A percentile compares a stretch with the other conserved stretches of the same genome.
Evolutionary conservation across 2,113 vertebrate species (phyloP).

Genomic region (Corythoichthys intestinalis): DNA sequence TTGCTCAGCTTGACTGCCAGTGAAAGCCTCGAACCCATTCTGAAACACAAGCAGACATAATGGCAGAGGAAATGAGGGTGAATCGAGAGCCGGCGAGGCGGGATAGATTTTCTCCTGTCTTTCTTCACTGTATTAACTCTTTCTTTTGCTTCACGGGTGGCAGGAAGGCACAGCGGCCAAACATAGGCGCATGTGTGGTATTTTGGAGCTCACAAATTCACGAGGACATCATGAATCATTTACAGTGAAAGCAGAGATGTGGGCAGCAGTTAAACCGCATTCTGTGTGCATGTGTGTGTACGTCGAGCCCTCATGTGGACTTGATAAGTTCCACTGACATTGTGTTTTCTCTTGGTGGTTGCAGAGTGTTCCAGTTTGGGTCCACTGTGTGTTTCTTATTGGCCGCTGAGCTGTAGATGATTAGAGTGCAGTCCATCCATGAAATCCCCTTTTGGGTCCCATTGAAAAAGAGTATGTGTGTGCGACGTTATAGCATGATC

Average conservation of each 20-base stretch:
- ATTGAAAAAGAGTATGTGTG: constrained; percentile 14
- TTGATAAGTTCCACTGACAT: constrained; percentile 69
- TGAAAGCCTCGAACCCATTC: constrained; percentile 51
- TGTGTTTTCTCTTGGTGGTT: constrained; percentile 70
- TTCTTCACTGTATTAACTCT: constrained; percentile 46
- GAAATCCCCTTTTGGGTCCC: constrained; percentile 64
- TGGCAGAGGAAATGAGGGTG: constrained; percentile 47
- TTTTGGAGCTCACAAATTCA: constrained; percentile 47
- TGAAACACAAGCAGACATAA: constrained; percentile 56
- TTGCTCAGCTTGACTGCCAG: constrained; percentile 55
- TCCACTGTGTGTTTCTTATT: constrained; percentile 61
- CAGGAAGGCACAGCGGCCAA: constrained; percentile 40
- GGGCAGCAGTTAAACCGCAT: constrained; percentile 58
- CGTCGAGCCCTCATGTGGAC: constrained; percentile 56
- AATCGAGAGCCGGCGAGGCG: constrained; percentile 30
- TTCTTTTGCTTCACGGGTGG: constrained; percentile 59
- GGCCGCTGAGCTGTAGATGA: constrained; percentile 65
- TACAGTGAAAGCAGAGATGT: constrained; percentile 64
- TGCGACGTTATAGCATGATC: constrained; percentile 43
- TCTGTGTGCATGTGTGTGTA: constrained; percentile 23
- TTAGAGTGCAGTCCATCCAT: constrained; percentile 69
- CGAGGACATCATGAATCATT: constrained; percentile 69
- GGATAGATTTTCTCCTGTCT: constrained; percentile 50
- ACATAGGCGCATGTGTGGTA: constrained; percentile 43
- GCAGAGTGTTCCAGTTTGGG: constrained; percentile 64